Evolutionary conservation across 2,113 vertebrate species (phyloP).

Genomic region (Eleginops maclovinus): DNA sequence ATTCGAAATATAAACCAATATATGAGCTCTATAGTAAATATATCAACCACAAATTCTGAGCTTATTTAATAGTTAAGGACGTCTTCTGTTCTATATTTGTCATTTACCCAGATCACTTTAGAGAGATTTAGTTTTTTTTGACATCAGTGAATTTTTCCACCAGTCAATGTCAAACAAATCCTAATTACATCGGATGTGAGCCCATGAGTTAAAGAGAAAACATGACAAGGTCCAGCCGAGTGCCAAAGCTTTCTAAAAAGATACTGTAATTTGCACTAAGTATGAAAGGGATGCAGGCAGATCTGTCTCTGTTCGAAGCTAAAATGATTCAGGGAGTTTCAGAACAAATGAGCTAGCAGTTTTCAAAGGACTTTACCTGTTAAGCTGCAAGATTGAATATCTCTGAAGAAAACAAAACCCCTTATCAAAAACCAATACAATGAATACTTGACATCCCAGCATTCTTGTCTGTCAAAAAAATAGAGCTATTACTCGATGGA

Average conservation of each 20-base stretch:
- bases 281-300: conserved; percentile 12
- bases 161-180: neutral
- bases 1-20: neutral
- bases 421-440: neutral
- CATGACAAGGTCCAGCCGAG: conserved; percentile 6
- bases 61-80: neutral
- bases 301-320: conserved; percentile 3
- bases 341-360: conserved; percentile 36
- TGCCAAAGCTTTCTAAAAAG: conserved; percentile 16
- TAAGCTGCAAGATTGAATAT: neutral
- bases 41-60: neutral
- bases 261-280: conserved; percentile 24
- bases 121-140: neutral
- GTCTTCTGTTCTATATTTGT: neutral
- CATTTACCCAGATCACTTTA: neutral
- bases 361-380: conserved; percentile 26
- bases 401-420: conserved; percentile 4
- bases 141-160: neutral
- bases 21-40: neutral
- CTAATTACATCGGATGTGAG: neutral
- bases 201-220: neutral
- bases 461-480: conserved; percentile 21
- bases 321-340: conserved; percentile 15
- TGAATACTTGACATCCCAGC: conserved; percentile 2
- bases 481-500: conserved; percentile 24